Conservation (phyloP, 2,888 invertebrate genomes). For the Carcina quercana region DNA sequence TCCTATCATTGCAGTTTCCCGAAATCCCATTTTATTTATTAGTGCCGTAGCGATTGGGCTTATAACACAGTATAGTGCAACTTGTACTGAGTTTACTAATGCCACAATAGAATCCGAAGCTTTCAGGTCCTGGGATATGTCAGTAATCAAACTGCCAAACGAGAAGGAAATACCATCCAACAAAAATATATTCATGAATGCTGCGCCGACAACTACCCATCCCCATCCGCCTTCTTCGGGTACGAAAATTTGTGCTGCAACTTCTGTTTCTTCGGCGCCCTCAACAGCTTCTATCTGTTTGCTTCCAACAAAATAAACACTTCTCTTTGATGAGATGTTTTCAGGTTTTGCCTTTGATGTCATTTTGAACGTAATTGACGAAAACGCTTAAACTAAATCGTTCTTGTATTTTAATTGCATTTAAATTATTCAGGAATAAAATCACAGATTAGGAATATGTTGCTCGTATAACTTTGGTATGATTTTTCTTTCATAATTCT, state of each 20-base stretch:
- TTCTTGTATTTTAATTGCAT: too few relatives aligned
- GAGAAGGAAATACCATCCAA: conserved; percentile 53
- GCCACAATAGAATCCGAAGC: conserved; percentile 37
- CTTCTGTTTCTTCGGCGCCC: conserved; percentile 58
- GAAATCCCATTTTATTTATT: conserved; percentile 61
- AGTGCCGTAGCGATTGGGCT: conserved; percentile 55
- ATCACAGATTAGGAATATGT: too few relatives aligned
- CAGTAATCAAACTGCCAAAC: conserved; percentile 48
- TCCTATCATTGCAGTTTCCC: conserved; percentile 53
- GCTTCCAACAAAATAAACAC: too few relatives aligned
- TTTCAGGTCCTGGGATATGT: conserved; percentile 42
- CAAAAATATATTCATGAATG: conserved; percentile 41
- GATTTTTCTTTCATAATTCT: too few relatives aligned
- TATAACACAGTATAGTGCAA: conserved; percentile 47
- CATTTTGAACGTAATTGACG: too few relatives aligned
- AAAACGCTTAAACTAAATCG: too few relatives aligned
- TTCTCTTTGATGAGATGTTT: too few relatives aligned
- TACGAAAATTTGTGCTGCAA: conserved; percentile 55
- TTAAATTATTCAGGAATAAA: too few relatives aligned
- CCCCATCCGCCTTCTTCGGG: conserved; percentile 62
- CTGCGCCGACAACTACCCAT: conserved; percentile 50
- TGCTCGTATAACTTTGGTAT: too few relatives aligned
- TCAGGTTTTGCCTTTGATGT: too few relatives aligned
- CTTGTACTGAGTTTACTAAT: conserved; percentile 49
- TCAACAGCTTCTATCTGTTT: conserved; percentile 37